A percentile compares a stretch with the other conserved stretches of the same genome.
Conservation (phyloP, 1,140 invertebrate species). For the Physella acuta region DNA sequence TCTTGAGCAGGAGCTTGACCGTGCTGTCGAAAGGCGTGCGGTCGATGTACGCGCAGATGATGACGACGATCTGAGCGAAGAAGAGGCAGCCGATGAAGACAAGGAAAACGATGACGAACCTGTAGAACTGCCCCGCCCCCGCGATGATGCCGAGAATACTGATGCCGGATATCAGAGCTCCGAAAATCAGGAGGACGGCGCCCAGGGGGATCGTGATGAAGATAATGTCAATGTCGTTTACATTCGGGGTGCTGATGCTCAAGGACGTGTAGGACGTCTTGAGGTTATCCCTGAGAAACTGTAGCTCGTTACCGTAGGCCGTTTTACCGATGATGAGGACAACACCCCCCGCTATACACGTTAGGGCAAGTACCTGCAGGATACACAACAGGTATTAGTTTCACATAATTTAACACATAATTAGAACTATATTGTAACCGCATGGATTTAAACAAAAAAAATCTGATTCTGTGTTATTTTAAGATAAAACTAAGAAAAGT, state of each 20-base stretch:
- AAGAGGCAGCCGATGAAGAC: neutral
- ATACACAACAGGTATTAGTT: too few relatives aligned
- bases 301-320: neutral
- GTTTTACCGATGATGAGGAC: neutral
- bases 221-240: neutral
- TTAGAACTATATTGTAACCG: too few relatives aligned
- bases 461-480: too few relatives aligned
- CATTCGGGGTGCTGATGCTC: neutral
- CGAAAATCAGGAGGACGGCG: neutral
- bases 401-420: too few relatives aligned
- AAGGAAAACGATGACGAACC: neutral
- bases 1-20: neutral
- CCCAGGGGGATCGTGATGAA: conserved; percentile 8
- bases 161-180: neutral
- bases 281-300: conserved; percentile 2
- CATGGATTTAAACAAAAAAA: too few relatives aligned
- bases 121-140: conserved; percentile 2
- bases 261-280: neutral
- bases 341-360: neutral
- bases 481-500: too few relatives aligned
- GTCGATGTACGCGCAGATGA: conserved; percentile 14
- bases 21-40: conserved; percentile 9
- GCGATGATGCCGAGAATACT: conserved; percentile 4
- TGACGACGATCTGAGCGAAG: conserved; percentile 2
- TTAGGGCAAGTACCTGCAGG: neutral